These are phyloP conservation scores for Cynodonichthys magdalenae DNA, from an alignment of 2,797 vertebrate species.

Conservation along the genomic window DNA sequence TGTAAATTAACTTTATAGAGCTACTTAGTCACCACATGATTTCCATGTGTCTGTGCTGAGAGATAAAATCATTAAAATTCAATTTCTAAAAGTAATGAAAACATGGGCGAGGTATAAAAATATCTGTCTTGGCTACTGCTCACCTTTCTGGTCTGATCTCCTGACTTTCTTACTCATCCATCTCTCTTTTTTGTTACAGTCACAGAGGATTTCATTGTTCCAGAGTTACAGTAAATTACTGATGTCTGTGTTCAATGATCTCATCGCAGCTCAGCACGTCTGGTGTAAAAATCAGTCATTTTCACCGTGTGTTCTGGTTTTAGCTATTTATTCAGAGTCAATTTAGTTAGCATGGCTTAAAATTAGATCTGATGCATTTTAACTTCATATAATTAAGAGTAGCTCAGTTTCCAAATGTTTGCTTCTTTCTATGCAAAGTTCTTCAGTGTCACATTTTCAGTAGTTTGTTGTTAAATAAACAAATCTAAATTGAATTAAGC, in stretches of 20 bases:
- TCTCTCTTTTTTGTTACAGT: conserved; percentile 29
- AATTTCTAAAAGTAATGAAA: conserved; percentile 4
- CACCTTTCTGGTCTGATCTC: not conserved
- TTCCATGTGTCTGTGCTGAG: conserved; percentile 5
- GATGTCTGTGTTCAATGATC: conserved; percentile 50
- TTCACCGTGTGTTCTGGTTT: conserved; percentile 10
- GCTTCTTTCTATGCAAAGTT: not conserved
- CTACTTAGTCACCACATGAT: conserved; percentile 1
- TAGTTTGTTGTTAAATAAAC: not conserved
- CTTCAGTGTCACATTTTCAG: not conserved
- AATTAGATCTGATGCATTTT: not conserved
- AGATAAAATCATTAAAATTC: conserved; percentile 10
- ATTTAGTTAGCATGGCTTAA: not conserved
- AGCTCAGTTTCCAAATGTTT: no score
- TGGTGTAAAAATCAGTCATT: conserved; percentile 28
- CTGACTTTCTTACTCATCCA: not conserved
- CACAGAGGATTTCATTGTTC: conserved; percentile 34
- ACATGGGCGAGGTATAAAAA: not conserved
- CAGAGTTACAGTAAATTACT: conserved; percentile 35
- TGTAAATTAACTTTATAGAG: not conserved
- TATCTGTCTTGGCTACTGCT: conserved; percentile 5
- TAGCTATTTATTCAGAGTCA: conserved; percentile 9
- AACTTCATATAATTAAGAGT: not conserved
- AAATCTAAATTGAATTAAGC: not conserved
- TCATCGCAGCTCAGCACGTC: conserved; percentile 53